Evolutionary conservation across 37 sponge, comb jelly and placozoan species (phyloP).

Genomic region (Diacarnus erythraeanus): DNA sequence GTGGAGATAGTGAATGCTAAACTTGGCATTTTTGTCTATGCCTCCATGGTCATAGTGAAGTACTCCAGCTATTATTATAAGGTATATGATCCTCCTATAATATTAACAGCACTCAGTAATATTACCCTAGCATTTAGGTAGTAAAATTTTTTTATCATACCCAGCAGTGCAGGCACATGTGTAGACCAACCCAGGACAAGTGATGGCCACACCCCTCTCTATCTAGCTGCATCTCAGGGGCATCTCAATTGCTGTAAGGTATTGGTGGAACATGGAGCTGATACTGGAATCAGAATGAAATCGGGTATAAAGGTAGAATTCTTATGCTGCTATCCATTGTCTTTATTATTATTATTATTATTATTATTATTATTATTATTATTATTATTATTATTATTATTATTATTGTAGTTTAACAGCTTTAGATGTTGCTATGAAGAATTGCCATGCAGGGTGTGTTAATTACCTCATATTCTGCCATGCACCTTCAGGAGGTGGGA

Average conservation of each 20-base stretch:
- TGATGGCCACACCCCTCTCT: slow-evolving; percentile 29
- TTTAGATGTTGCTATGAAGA: slow-evolving; percentile 54
- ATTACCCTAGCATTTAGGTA: too few relatives aligned
- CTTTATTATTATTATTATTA: too few relatives aligned
- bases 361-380: too few relatives aligned
- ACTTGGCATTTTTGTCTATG: too few relatives aligned
- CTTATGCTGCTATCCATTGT: too few relatives aligned
- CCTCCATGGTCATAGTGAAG: slow-evolving; percentile 14
- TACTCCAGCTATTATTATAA: slow-evolving; percentile 21
- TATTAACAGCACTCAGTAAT: background rate
- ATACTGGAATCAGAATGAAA: background rate
- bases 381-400: too few relatives aligned
- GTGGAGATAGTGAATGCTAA: too few relatives aligned
- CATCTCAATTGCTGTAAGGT: slow-evolving; percentile 50
- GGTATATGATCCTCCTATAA: slow-evolving; percentile 7
- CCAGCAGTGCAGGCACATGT: slow-evolving; percentile 27
- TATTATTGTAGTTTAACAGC: slow-evolving; percentile 24
- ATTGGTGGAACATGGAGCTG: slow-evolving; percentile 45
- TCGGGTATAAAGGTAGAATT: slow-evolving; percentile 2
- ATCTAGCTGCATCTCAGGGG: slow-evolving; percentile 24
- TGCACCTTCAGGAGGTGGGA: slow-evolving; percentile 59
- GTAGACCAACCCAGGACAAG: background rate
- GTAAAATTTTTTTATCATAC: too few relatives aligned
- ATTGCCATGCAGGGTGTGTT: slow-evolving; percentile 33
- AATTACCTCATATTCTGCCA: slow-evolving; percentile 29